Conservation (phyloP, 2,888 invertebrate species). For the Lasioglossum calceatum region DNA sequence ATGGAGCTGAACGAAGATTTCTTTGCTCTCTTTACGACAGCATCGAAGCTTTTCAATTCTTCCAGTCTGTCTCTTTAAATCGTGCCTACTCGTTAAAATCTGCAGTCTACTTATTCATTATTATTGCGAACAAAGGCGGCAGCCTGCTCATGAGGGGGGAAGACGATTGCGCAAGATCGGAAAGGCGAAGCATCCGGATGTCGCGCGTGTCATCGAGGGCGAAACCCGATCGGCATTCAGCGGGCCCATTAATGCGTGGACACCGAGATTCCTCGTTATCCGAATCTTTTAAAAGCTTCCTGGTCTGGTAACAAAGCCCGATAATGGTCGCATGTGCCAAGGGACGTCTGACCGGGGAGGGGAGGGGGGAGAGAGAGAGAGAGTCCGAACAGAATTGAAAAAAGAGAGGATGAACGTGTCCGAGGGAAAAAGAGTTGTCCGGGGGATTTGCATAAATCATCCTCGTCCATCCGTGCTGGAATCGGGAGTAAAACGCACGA, state of each 20-base stretch:
- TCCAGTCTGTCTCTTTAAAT: too few relatives aligned
- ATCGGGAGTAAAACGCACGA: conserved; percentile 8
- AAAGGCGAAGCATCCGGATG: too few relatives aligned
- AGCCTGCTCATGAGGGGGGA: neutral
- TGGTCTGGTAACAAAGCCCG: conserved; percentile 11
- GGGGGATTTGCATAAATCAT: conserved; percentile 62
- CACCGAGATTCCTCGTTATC: conserved; percentile 53
- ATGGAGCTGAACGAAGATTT: too few relatives aligned
- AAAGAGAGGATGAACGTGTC: neutral
- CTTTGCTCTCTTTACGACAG: too few relatives aligned
- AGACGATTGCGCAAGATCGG: neutral
- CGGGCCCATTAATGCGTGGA: conserved; percentile 55
- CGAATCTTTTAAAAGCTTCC: conserved; percentile 58
- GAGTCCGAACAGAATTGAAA: neutral
- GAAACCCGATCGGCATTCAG: neutral
- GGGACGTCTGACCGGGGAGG: neutral
- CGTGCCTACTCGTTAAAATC: neutral
- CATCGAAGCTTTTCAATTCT: neutral
- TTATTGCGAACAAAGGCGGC: neutral
- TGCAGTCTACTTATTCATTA: neutral
- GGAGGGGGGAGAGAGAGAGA: neutral
- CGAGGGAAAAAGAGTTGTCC: neutral
- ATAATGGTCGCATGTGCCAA: conserved; percentile 27
- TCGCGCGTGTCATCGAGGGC: neutral
- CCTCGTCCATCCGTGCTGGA: conserved; percentile 25